These are phyloP conservation scores for Neotoxoptera formosana DNA, from an alignment of 1,140 invertebrate species.

Conservation along the genomic window DNA sequence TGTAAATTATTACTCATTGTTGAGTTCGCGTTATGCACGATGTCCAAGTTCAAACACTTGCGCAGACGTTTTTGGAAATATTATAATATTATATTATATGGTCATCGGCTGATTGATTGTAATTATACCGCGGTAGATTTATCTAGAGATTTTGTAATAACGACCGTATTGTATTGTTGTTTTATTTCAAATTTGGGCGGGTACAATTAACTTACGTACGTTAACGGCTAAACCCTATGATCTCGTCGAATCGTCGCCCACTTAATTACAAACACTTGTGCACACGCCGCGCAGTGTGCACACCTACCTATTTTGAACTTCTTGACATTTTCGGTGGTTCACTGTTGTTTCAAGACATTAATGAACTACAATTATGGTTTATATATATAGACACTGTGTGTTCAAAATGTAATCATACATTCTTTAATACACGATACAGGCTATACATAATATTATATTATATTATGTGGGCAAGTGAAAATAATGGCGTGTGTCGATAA, in stretches of 20 bases:
- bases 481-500: neutral
- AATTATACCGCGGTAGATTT: neutral
- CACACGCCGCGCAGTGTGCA: neutral
- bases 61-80: neutral
- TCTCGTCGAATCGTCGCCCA: neutral
- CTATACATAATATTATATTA: neutral
- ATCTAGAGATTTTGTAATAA: neutral
- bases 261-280: neutral
- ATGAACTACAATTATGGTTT: neutral
- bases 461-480: neutral
- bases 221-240: neutral
- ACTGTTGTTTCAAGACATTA: neutral
- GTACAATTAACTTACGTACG: no score
- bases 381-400: neutral
- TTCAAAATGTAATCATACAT: neutral
- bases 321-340: neutral
- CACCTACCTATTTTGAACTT: neutral
- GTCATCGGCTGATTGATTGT: neutral
- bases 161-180: neutral
- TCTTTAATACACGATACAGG: neutral
- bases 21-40: neutral
- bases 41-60: neutral
- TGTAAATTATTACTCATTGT: conserved; percentile 29
- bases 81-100: no score
- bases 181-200: neutral